Base-by-base conservation (phyloP, 1,140 invertebrate species). In the Drosophila bipectinata region DNA sequence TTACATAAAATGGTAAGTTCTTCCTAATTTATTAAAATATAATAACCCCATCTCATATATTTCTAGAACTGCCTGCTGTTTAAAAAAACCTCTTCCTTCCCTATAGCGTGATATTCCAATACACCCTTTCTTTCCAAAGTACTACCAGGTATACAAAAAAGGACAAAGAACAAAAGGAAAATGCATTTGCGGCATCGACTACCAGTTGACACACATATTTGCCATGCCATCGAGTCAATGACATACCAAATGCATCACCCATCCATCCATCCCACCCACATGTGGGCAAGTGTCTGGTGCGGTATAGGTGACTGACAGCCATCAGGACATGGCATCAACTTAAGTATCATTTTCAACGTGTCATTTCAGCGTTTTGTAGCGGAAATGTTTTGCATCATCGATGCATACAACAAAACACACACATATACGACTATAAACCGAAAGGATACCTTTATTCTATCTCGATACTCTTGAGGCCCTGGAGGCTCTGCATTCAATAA, bases 351-450 rank as follows among this genome's bases (percentile, higher is more conserved):
- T 72, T 76, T 67, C 64, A 77, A 87, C 82, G 81, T 85, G 81
- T 87, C 81, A 87, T 87, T 85, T 87, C 74, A 85, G 77, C 73
- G 78, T 81, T 84, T 81, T 82, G 78, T 60, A 63, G 58, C 81
- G 81, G 82, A 85, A 82, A 81, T 85, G 82, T 87, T 87, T 66
- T 81, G 78, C 81, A 85, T 85, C 81, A 87, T 87, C 81, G 81
- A 87, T 87, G 81, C 73, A 72, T 87, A 87, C 67, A 72, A 68
- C 71, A 55, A 44, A 24, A 21, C 21, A 21, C 21, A 21, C 21
- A 21, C 21, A 21, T 1, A 3, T 3, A 21, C 21, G 21, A 21
- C 21, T 21, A 3, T 21, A 21, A 21, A 21, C 21, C 56, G 32
- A 52, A 49, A 21, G 5, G 14, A 24, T 48, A 53, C 45, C 52